A percentile compares a stretch with the other conserved stretches of the same genome.
Evolutionary conservation across 2,888 invertebrate species (phyloP).

Genomic region (Metellina segmentata): DNA sequence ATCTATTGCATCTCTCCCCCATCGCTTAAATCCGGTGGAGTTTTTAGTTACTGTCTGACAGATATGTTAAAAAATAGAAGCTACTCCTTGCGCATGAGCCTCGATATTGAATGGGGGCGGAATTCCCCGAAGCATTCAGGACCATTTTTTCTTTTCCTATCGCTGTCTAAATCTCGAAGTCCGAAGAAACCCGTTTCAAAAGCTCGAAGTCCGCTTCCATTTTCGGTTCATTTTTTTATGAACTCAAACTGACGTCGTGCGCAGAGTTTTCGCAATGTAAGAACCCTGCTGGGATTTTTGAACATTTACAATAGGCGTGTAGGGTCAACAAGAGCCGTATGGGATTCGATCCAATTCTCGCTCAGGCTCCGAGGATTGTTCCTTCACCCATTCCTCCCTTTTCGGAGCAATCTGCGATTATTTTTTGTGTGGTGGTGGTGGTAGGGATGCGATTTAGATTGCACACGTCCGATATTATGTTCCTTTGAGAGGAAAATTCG

Average conservation of each 20-base stretch:
- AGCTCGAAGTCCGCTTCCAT: slow-evolving; percentile 16
- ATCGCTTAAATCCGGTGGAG: not conserved
- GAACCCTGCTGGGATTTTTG: slow-evolving; percentile 48
- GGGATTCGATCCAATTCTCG: slow-evolving; percentile 37
- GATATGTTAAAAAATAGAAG: not conserved
- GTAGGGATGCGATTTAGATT: slow-evolving; percentile 52
- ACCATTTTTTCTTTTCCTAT: slow-evolving; percentile 33
- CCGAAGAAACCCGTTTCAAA: slow-evolving; percentile 34
- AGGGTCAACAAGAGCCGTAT: slow-evolving; percentile 32
- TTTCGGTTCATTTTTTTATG: slow-evolving; percentile 23
- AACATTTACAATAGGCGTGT: slow-evolving; percentile 50
- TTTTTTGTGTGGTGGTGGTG: slow-evolving; percentile 36
- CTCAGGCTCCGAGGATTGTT: not conserved
- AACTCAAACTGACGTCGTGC: slow-evolving; percentile 36
- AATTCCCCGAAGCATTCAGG: slow-evolving; percentile 33
- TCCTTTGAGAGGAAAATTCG: slow-evolving; percentile 37
- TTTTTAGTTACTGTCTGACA: slow-evolving; percentile 15
- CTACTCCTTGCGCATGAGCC: slow-evolving; percentile 20
- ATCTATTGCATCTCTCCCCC: not conserved
- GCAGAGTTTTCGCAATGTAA: slow-evolving; percentile 49
- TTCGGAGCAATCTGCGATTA: slow-evolving; percentile 14
- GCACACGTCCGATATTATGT: slow-evolving; percentile 44
- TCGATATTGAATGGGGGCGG: slow-evolving; percentile 26
- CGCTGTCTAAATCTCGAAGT: slow-evolving; percentile 46
- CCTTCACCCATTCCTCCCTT: not conserved